Percentiles rank a stretch among this genome's conserved stretches.
These are phyloP conservation scores for Spongilla lacustris DNA, from an alignment of 37 sponge, comb jelly and placozoan genomes.

Conservation along the genomic window DNA sequence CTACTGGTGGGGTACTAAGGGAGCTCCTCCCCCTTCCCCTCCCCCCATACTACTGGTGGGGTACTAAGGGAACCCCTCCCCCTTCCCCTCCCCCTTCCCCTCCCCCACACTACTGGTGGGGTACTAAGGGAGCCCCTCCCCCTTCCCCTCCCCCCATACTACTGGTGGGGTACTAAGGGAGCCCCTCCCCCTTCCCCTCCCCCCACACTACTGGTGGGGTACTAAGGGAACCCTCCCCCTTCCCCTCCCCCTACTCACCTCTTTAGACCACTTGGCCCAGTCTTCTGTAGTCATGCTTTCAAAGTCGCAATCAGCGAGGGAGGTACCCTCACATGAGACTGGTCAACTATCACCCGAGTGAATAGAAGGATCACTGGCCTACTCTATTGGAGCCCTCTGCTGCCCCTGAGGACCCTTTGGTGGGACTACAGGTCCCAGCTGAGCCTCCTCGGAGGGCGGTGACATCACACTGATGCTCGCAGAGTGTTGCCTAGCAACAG, in stretches of 20 bases:
- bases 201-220: slow-evolving; percentile 14
- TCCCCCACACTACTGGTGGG: too few species aligned
- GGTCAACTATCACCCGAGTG: neutral
- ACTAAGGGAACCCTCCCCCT: neutral
- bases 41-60: too few species aligned
- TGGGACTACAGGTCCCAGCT: neutral
- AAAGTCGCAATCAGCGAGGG: slow-evolving; percentile 16
- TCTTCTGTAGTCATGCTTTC: slow-evolving; percentile 22
- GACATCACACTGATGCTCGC: neutral
- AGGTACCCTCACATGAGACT: neutral
- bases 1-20: too few species aligned
- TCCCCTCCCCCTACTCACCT: neutral
- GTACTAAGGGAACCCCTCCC: too few species aligned
- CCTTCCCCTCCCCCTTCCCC: too few species aligned
- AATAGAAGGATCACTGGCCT: slow-evolving; percentile 4
- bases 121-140: too few species aligned
- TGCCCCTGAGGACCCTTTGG: neutral
- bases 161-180: too few species aligned
- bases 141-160: too few species aligned
- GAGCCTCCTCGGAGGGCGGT: neutral
- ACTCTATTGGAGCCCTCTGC: neutral
- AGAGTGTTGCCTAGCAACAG: slow-evolving; percentile 25
- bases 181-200: too few species aligned
- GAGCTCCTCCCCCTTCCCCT: too few species aligned
- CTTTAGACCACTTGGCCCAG: slow-evolving; percentile 37